Evolutionary conservation across 2,888 invertebrate species (phyloP).

Genomic region (Anticlea derivata): DNA sequence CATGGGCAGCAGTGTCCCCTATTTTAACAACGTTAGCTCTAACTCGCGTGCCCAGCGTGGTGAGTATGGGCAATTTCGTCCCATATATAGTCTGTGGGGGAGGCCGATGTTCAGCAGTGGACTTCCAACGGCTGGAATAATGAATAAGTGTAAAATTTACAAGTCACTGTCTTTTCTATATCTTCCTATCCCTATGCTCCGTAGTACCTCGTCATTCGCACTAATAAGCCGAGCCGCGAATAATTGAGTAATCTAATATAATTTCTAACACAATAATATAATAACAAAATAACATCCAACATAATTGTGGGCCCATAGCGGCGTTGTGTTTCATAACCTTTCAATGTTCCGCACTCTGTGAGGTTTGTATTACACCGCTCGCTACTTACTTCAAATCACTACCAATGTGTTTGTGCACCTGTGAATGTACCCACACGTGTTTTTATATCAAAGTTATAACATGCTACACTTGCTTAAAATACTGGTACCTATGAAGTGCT

Average conservation of each 20-base stretch:
- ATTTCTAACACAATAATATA: constrained; percentile 32
- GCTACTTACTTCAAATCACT: neutral
- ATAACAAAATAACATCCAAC: constrained; percentile 34
- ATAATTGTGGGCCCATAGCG: constrained; percentile 30
- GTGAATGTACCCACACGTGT: neutral
- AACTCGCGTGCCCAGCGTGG: too few relatives aligned
- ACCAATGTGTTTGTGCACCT: constrained; percentile 21
- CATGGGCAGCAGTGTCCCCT: too few relatives aligned
- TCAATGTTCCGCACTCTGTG: constrained; percentile 31
- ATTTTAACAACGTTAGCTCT: too few relatives aligned
- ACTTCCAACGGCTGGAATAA: too few relatives aligned
- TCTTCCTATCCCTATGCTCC: constrained; percentile 14
- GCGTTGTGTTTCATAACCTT: constrained; percentile 44
- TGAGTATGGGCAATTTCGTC: too few relatives aligned
- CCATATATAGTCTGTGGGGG: too few relatives aligned
- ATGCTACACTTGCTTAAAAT: too few relatives aligned
- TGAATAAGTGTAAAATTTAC: too few relatives aligned
- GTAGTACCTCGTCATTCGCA: constrained; percentile 69
- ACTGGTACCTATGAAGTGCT: too few relatives aligned
- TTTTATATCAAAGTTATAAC: neutral
- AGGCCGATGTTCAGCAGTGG: too few relatives aligned
- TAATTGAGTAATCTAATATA: constrained; percentile 66
- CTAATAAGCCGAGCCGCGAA: constrained; percentile 72
- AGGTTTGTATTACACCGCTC: constrained; percentile 23
- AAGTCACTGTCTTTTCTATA: constrained; percentile 20